Evolutionary conservation across 2,888 invertebrate species (phyloP).

Genomic region (Pterobdella sp.): DNA sequence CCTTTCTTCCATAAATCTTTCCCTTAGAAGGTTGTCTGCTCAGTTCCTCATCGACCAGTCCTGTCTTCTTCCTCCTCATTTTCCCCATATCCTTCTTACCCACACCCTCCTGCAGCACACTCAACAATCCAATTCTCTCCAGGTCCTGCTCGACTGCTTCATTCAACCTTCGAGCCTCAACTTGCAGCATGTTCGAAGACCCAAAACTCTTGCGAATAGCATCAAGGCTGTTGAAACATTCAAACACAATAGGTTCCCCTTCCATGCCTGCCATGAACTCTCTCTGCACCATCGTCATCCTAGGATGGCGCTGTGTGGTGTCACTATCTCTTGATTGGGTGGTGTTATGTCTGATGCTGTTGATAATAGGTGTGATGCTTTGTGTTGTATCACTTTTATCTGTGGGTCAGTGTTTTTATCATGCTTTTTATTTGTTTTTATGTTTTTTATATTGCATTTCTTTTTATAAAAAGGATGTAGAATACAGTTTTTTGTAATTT

Average conservation of each 20-base stretch:
- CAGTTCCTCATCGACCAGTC: conserved; percentile 17
- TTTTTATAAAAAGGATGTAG: too few relatives aligned
- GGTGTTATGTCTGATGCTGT: too few relatives aligned
- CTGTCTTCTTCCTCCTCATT: not conserved
- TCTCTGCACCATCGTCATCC: conserved; percentile 5
- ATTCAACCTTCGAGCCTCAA: not conserved
- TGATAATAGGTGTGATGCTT: too few relatives aligned
- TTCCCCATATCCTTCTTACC: not conserved
- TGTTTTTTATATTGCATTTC: too few relatives aligned
- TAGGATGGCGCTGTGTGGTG: too few relatives aligned
- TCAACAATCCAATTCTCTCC: conserved; percentile 1
- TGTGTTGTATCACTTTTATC: too few relatives aligned
- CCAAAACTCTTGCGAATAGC: not conserved
- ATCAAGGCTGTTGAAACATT: not conserved
- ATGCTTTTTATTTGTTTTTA: too few relatives aligned
- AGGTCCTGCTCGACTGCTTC: conserved; percentile 11
- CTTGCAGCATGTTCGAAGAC: not conserved
- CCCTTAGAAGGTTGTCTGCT: conserved; percentile 27
- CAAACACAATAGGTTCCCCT: not conserved
- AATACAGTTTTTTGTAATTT: too few relatives aligned
- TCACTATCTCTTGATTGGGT: too few relatives aligned
- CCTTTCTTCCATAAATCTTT: conserved; percentile 25
- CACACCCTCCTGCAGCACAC: conserved; percentile 1
- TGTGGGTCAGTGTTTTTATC: too few relatives aligned
- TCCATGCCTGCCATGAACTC: not conserved